Base-by-base conservation (phyloP, 2,888 invertebrate species). In the Yponomeuta sedellus region DNA sequence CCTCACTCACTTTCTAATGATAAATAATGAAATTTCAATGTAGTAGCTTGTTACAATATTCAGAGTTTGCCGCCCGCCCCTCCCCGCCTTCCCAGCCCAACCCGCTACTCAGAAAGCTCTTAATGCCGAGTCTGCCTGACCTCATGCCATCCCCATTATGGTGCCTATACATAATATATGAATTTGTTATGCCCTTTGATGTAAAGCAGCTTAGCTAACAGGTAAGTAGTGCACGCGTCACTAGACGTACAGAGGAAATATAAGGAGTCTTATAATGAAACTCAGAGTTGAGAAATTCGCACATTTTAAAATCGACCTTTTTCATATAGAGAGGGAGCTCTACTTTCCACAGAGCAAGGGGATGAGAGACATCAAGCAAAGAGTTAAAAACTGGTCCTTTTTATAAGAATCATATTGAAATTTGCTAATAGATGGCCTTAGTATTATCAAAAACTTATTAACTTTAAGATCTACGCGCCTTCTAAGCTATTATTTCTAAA, bases 121-220 rank as follows among this genome's bases (percentile, higher is more conserved):
- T 90, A 91, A 91, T 88, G 84, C 91, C 83, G 80, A 85, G 81
- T 85, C 82, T 79, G 80, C 82, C 86, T 91, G 90, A 91, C 90
- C 90, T 89, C 89, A 87, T 87, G 86, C 80, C 85, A 80, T 84
- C 83, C 86, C 89, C 91, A 90, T 91, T 90, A 91, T 89, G 89
- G 87, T 85, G 87, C 86, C 86, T 88, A 90, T 91, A 90, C 89
- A 91, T 90, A 80, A 91, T 91, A 89, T 89, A 90, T 91, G 89
- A 91, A 88, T 89, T 87, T 89, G 88, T 88, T 89, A 90, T 90
- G 89, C 89, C 82, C 86, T 90, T 91, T 91, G 90, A 91, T 90
- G 89, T 89, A 86, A 90, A 88, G 87, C 88, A 88, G 91, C 86
- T 83, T 86, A 66, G 22, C 82, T 84, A 82, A 80, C 44, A 16